phyloP scores from a whole-genome alignment of 2,113 vertebrate species.

The Dasyornis broadbenti region DNA sequence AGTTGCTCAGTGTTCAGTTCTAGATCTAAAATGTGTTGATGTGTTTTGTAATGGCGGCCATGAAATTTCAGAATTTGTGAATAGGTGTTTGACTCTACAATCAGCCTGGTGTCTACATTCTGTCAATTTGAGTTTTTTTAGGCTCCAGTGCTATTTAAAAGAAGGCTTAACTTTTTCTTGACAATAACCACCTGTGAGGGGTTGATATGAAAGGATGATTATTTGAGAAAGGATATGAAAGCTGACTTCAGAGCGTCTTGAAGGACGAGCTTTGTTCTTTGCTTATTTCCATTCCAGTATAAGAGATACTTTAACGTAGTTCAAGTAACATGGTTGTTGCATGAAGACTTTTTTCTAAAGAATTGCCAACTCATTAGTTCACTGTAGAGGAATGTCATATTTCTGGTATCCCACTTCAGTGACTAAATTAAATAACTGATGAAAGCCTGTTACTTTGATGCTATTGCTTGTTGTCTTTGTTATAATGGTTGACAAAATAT shows the following conservation, averaged over 20 bases:
- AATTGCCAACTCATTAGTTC: slow-evolving; percentile 6
- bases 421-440: slow-evolving; percentile 45
- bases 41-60: background rate
- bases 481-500: background rate
- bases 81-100: accelerated
- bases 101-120: background rate
- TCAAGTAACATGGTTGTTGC: background rate
- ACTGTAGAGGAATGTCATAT: slow-evolving; percentile 36
- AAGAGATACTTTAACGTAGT: background rate
- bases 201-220: background rate
- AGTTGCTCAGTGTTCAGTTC: background rate
- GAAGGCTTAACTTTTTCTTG: background rate
- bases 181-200: background rate
- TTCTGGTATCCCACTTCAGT: slow-evolving; percentile 15
- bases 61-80: background rate
- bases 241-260: background rate
- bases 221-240: background rate
- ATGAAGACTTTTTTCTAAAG: background rate
- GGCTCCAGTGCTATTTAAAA: background rate
- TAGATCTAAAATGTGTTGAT: background rate
- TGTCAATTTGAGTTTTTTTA: background rate
- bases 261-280: background rate
- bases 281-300: background rate
- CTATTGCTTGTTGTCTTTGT: background rate
- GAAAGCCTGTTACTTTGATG: background rate